Percentiles rank a stretch among this genome's conserved stretches.
These are phyloP conservation scores for Nesogale talazaci DNA, from an alignment of 2,113 vertebrate species.

Conservation along the genomic window DNA sequence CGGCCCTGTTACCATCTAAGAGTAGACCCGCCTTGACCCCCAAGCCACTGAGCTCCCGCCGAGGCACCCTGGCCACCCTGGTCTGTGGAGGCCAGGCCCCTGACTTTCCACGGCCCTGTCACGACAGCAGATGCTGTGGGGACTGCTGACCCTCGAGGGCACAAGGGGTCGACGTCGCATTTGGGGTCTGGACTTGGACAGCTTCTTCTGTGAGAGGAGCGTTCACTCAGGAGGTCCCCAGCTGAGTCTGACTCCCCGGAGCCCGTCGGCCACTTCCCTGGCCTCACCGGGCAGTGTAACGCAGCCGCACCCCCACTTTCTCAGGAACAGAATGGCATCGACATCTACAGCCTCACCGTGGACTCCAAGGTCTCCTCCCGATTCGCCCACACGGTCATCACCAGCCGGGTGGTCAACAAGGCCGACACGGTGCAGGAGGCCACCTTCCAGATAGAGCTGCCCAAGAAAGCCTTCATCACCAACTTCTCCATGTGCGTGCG, in stretches of 20 bases:
- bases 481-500: constrained; percentile 94
- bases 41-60: not conserved
- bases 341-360: constrained; percentile 93
- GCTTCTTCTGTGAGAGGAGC: not conserved
- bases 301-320: not conserved
- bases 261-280: too few relatives aligned
- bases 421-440: constrained; percentile 86
- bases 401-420: constrained; percentile 91
- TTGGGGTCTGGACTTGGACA: not conserved
- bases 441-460: constrained; percentile 92
- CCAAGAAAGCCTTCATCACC: constrained; percentile 95
- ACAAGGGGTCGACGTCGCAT: too few relatives aligned
- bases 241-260: not conserved
- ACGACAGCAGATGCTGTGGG: too few relatives aligned
- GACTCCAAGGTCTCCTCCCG: constrained; percentile 91
- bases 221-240: not conserved
- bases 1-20: not conserved
- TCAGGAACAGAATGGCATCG: constrained; percentile 75
- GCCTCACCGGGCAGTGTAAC: not conserved
- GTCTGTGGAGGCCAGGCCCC: not conserved
- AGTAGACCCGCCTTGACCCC: not conserved
- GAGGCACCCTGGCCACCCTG: not conserved
- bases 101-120: not conserved
- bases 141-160: too few relatives aligned
- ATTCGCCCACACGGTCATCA: constrained; percentile 92